Evolutionary conservation across 2,113 vertebrate genomes (phyloP), one percentile per base, ranked within the genome.

Genomic region (Rhabdomys dilectus): DNA sequence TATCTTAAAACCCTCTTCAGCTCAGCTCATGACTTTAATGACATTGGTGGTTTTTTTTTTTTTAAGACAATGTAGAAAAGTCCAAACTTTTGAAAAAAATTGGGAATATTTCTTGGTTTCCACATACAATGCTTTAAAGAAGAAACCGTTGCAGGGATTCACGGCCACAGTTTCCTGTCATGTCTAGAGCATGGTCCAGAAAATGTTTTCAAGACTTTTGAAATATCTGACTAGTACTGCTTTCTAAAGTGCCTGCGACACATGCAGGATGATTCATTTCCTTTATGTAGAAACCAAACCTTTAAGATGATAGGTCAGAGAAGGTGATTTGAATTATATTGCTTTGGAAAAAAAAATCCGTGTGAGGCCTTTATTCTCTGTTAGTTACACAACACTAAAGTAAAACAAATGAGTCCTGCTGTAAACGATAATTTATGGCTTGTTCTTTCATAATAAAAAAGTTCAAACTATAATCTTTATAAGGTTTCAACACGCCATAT

Each of bases 1-100:
- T 98, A 98, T 98, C 96, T 98, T 60, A 64, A 97, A 96, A 72
- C 45, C 84, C 97, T 98, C 92, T 98, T 98, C 94, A 80, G 89
- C 87, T 97, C 84, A 75, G 89, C 87, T 97, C 84, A 77, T 29
- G 89, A 94, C 53, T 97, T 98, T 98, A 97, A 97, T 95, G 94
- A 53, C 78, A 76, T 68, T 60, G 19, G 10, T n/a, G n/a, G 5
- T 26, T 26, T 26, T 10, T 31, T 31, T 66, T 31, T 31, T 31
- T 31, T 66, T 66, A 97, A 89, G 88, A 91, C 66, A 73, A 56
- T 36, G 51, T 93, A 82, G 92, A 91, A 92, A 98, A 97, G 95
- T 96, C 88, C 91, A 98, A 97, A 95, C 84, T 98, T 95, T 68
- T 97, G 89, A 70, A 60, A 72, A 58, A 72, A 45, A 22, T 77